phyloP scores from a whole-genome alignment of 2,797 vertebrate genomes.

The Cheirogaleus major region DNA sequence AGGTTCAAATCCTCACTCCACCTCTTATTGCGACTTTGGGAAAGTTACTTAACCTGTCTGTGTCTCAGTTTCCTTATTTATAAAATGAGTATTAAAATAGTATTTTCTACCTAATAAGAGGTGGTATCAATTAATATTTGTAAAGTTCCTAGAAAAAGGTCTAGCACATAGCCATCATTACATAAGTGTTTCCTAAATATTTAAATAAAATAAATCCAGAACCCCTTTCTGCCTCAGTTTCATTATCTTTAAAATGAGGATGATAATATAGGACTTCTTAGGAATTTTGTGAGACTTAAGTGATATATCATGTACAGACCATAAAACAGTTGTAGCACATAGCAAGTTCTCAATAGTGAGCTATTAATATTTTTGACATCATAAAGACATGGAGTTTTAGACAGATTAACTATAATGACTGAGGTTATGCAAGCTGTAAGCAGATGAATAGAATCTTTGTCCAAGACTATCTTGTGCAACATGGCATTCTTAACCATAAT shows the following conservation, averaged over 20 bases:
- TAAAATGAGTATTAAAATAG: not conserved
- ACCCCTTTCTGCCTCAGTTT: not conserved
- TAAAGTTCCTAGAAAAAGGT: not conserved
- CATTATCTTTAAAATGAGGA: not conserved
- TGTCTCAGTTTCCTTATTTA: conserved; percentile 9
- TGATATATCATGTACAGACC: not conserved
- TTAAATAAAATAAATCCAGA: not conserved
- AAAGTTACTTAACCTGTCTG: not conserved
- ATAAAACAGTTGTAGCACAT: not conserved
- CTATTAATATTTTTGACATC: not conserved
- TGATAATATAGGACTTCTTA: not conserved
- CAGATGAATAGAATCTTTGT: not conserved
- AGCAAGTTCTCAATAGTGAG: not conserved
- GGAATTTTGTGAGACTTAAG: not conserved
- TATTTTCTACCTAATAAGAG: not conserved
- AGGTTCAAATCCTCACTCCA: not conserved
- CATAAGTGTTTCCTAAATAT: not conserved
- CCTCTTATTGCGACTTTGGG: not conserved
- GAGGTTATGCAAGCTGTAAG: not conserved
- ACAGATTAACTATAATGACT: not conserved
- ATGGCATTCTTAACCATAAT: not conserved
- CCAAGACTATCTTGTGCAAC: not conserved
- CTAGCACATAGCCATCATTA: not conserved
- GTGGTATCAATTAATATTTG: not conserved
- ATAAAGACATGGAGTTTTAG: not conserved